These are phyloP conservation scores for Druceiella hillmani DNA, from an alignment of 2,888 invertebrate species.

Conservation along the genomic window DNA sequence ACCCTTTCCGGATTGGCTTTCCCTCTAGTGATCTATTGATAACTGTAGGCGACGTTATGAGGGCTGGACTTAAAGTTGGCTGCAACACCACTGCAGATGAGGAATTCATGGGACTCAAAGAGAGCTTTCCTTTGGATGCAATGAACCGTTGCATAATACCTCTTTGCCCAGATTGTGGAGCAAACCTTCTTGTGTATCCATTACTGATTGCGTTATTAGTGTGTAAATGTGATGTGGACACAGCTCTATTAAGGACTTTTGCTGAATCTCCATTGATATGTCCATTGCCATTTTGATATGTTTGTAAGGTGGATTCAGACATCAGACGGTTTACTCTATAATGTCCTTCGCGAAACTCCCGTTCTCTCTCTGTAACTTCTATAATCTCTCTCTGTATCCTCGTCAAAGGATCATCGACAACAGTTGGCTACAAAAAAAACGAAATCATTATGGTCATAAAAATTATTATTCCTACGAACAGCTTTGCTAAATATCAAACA, in stretches of 20 bases:
- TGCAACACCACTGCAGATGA: constrained; percentile 30
- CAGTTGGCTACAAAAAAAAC: constrained; percentile 42
- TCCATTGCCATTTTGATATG: constrained; percentile 36
- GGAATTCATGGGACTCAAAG: constrained; percentile 32
- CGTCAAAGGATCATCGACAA: constrained; percentile 67
- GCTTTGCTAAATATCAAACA: no score
- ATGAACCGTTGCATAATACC: constrained; percentile 84
- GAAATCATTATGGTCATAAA: constrained; percentile 22
- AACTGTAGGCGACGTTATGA: constrained; percentile 36
- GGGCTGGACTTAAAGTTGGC: constrained; percentile 29
- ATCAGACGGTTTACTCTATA: constrained; percentile 42
- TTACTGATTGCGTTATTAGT: constrained; percentile 42
- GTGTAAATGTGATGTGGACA: constrained; percentile 44
- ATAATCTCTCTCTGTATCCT: constrained; percentile 87
- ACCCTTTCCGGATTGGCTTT: constrained; percentile 67
- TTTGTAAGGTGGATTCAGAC: constrained; percentile 46
- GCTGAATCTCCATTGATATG: constrained; percentile 37
- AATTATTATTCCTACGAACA: no score
- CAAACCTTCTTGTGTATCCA: constrained; percentile 55
- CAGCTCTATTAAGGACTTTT: constrained; percentile 38
- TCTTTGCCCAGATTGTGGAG: constrained; percentile 60
- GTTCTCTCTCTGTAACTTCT: constrained; percentile 78
- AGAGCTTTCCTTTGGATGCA: constrained; percentile 69
- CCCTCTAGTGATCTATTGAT: constrained; percentile 55
- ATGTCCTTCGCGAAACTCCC: constrained; percentile 65